Evolutionary conservation across 2,113 vertebrate species (phyloP), one percentile per base, ranked within the genome.

Genomic region (Zosterops hypoxanthus): DNA sequence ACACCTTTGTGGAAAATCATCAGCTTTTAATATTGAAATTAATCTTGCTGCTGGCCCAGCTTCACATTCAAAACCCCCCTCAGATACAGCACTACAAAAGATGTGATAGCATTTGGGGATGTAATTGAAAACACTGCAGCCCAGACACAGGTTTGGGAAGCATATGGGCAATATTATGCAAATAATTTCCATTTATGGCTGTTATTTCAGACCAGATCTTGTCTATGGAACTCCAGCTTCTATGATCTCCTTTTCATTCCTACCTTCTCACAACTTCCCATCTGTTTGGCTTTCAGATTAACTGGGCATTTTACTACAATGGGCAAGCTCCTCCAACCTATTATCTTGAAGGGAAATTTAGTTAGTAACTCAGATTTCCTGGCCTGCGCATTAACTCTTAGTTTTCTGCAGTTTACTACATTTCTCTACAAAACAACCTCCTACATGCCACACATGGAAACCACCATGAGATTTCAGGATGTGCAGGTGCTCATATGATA

Each of bases 211-310:
- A 84, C 42, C 36, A 88, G 57, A 85, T 79, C 90, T 92, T 90
- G 28, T 78, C 68, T 59, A 19, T 33, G 63, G 18, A 88, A 66
- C 69, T 59, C 65, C 60, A 77, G 80, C 52, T 94, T 94, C 72
- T 82, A 66, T 81, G 59, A 78, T 31, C 49, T 93, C 69, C 72
- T 56, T 78, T 66, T 82, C 60, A 71, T 56, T 86, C 47, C 82
- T 91, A 50, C 69, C 72, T 95, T 86, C 83, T 88, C 83, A 92
- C 71, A 93, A 86, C n/a, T 66, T 95, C 52, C 92, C 88, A 94
- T 94, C 83, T 94, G 86, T 84, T 94, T 92, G 72, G 52, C 80
- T 93, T 34, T 78, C 60, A 75, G 68, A 94, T 95, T 94, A 94
- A 94, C 72, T 57, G 65, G 47, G 86, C 57, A 64, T 95, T 96